Evolutionary conservation across 2,888 invertebrate genomes (phyloP).

Genomic region (Trichopoda pennipes): DNA sequence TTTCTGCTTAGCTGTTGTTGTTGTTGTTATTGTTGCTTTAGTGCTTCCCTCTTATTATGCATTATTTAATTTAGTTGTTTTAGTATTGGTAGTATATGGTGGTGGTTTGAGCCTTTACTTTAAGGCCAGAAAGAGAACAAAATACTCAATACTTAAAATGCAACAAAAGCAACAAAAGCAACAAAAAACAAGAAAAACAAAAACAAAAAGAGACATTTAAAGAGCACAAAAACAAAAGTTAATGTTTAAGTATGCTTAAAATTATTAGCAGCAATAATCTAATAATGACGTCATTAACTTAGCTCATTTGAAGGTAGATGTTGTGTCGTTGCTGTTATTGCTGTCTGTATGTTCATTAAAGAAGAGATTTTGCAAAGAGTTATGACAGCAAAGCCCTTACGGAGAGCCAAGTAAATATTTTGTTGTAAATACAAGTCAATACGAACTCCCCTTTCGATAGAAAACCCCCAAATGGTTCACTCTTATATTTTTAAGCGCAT

Average conservation of each 20-base stretch:
- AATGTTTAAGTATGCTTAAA: conserved; percentile 30
- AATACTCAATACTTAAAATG: conserved; percentile 4
- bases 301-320: background rate
- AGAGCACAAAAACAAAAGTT: conserved; percentile 33
- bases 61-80: conserved; percentile 67
- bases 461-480: conserved; percentile 13
- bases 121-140: conserved; percentile 54
- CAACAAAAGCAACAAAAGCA: conserved; percentile 13
- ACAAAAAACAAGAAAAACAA: too few species aligned
- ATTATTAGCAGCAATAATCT: conserved; percentile 39
- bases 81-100: conserved; percentile 56
- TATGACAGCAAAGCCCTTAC: background rate
- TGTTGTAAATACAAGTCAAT: background rate
- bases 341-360: background rate
- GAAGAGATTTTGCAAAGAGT: conserved; percentile 23
- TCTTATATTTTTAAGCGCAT: conserved; percentile 48
- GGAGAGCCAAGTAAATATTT: conserved; percentile 43
- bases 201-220: conserved; percentile 18
- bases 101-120: conserved; percentile 63
- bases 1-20: background rate
- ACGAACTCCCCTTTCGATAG: conserved; percentile 52
- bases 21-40: background rate
- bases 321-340: background rate
- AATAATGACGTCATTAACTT: conserved; percentile 65
- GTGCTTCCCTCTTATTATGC: conserved; percentile 62